Evolutionary conservation across 2,797 vertebrate species (phyloP).

Genomic region (Glossophaga mutica): DNA sequence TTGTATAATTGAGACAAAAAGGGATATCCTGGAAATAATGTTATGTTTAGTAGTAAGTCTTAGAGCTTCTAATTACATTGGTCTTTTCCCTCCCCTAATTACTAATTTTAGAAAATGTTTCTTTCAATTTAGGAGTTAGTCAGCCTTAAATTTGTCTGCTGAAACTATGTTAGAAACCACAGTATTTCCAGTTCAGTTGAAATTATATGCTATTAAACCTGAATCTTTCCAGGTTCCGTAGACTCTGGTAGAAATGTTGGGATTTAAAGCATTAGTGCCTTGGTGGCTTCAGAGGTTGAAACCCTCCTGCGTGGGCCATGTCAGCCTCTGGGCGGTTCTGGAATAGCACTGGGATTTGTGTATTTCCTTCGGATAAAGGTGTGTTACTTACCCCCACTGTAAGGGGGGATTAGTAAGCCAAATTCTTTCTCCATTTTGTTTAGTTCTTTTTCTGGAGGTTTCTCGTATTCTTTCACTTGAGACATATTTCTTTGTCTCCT

Average conservation of each 20-base stretch:
- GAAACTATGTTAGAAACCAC: constrained; percentile 28
- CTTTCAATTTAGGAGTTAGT: constrained; percentile 64
- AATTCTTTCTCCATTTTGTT: not conserved
- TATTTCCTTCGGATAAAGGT: not conserved
- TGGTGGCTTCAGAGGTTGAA: not conserved
- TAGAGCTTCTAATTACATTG: constrained; percentile 71
- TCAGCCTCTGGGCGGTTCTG: not conserved
- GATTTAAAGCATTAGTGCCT: not conserved
- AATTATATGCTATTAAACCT: constrained; percentile 42
- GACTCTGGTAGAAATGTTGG: not conserved
- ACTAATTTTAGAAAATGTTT: constrained; percentile 71
- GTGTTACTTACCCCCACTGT: not conserved
- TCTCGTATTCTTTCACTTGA: not conserved
- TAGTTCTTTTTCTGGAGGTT: not conserved
- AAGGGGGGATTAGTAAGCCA: not conserved
- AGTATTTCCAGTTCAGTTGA: constrained; percentile 50
- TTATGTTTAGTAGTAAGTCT: constrained; percentile 51
- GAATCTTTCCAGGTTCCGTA: constrained; percentile 18
- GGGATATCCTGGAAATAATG: constrained; percentile 59
- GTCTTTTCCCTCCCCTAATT: constrained; percentile 54
- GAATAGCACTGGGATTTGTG: not conserved
- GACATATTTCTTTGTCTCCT: not conserved
- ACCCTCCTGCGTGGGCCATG: not conserved
- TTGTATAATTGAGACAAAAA: constrained; percentile 60
- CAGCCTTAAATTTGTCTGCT: constrained; percentile 43